A percentile compares a stretch with the other conserved stretches of the same genome.
These are phyloP conservation scores for Bombus polaris DNA, from an alignment of 1,140 invertebrate species.

Conservation along the genomic window DNA sequence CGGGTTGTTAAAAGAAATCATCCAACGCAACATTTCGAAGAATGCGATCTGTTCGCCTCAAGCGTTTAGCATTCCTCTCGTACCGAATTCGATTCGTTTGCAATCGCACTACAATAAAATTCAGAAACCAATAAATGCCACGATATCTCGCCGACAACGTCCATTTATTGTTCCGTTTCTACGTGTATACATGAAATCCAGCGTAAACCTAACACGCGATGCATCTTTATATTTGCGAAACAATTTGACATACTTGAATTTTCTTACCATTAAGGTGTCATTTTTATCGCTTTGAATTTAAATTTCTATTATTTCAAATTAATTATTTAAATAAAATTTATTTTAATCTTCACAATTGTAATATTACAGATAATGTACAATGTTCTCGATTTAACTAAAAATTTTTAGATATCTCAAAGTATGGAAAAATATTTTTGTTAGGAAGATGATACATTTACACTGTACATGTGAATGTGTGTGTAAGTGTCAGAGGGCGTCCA, in stretches of 20 bases:
- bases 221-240: neutral
- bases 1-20: neutral
- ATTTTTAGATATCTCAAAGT: no score
- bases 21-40: neutral
- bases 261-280: neutral
- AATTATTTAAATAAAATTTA: neutral
- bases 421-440: no score
- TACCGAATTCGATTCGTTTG: neutral
- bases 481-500: no score
- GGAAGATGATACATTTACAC: no score
- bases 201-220: neutral
- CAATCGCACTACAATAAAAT: neutral
- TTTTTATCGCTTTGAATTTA: neutral
- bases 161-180: neutral
- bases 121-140: constrained; percentile 1
- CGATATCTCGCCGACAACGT: neutral
- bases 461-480: no score
- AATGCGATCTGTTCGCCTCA: neutral
- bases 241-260: neutral
- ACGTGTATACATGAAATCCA: neutral
- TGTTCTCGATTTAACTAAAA: no score
- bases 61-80: neutral
- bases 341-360: neutral
- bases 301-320: neutral
- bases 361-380: no score